Base-by-base conservation (phyloP, 2,888 invertebrate genomes). In the Unio delphinus region DNA sequence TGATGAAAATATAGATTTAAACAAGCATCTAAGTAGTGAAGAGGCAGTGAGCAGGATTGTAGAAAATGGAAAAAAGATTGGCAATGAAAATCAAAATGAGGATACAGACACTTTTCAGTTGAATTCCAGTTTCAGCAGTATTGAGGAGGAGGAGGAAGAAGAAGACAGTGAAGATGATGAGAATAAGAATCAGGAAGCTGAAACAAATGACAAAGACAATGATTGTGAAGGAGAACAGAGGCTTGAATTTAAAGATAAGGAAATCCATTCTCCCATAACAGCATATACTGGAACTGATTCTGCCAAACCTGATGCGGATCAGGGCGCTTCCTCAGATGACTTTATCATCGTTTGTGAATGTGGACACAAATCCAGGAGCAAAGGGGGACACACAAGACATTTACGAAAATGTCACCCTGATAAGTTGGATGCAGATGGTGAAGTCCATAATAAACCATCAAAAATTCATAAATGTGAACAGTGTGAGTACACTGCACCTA, bases 401-500 rank as follows among this genome's bases (percentile, higher is more conserved):
- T 72, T 82, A 66, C 72, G 75, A 45, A 79, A 81, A 60, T 82
- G 82, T 76, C 73, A 75, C 59, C 73, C 72, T 58, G 69, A 76
- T 34, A 69, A 72, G 28, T 69, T 74, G 30, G 45, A 45, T 45
- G 78, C 74, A 28, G 62, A 70, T 23, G 59, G 68, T 23, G 69
- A 70, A 30, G 65, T 65, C n/a, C 72, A 69, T 17, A 58, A 55
- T 28, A 30, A 55, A 58, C 58, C 67, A 3, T 72, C 63, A 15
- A 78, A 78, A 67, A 56, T 72, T n/a, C 75, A 74, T 68, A 72
- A 70, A 34, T 85, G 85, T 80, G 76, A 82, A 57, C 75, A 81
- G 62, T 89, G 89, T 80, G 81, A 81, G 20, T 88, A 86, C 72
- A 71, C 77, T 45, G 84, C 87, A 64, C 83, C 84, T 55, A 87